Conservation (phyloP, 2,797 vertebrate species). For the Alauda arvensis region DNA sequence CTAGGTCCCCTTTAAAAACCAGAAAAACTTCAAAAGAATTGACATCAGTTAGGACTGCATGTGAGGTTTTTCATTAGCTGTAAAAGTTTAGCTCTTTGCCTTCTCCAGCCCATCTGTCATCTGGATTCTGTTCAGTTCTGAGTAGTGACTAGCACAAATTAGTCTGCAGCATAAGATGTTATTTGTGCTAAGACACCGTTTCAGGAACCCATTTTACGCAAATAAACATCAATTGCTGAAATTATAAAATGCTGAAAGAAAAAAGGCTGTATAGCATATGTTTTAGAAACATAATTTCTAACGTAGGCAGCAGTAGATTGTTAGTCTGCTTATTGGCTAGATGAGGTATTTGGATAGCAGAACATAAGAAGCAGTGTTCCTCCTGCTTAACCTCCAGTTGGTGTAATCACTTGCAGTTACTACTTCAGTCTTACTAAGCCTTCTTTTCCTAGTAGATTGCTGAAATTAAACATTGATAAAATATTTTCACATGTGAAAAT, state of each 20-base stretch:
- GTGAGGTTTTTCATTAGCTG: neutral
- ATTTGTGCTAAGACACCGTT: rapidly evolving
- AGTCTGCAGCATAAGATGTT: neutral
- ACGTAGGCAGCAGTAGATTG: neutral
- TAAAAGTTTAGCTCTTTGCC: neutral
- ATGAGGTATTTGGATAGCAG: neutral
- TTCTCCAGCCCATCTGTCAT: rapidly evolving
- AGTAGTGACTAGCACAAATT: neutral
- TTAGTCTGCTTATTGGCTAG: neutral
- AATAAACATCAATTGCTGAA: neutral
- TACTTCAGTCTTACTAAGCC: neutral
- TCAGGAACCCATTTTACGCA: neutral
- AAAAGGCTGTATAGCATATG: rapidly evolving
- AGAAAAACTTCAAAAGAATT: neutral
- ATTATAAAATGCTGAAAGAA: neutral
- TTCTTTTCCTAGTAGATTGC: neutral
- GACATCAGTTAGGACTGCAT: neutral
- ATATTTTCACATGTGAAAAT: neutral
- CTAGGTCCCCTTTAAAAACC: neutral
- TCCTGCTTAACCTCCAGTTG: neutral
- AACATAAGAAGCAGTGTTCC: neutral
- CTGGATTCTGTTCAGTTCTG: neutral
- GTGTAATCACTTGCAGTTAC: neutral
- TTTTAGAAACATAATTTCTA: neutral
- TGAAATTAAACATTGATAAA: neutral